These are phyloP conservation scores for Condylostylus longicornis DNA, from an alignment of 1,140 invertebrate genomes.

Conservation along the genomic window DNA sequence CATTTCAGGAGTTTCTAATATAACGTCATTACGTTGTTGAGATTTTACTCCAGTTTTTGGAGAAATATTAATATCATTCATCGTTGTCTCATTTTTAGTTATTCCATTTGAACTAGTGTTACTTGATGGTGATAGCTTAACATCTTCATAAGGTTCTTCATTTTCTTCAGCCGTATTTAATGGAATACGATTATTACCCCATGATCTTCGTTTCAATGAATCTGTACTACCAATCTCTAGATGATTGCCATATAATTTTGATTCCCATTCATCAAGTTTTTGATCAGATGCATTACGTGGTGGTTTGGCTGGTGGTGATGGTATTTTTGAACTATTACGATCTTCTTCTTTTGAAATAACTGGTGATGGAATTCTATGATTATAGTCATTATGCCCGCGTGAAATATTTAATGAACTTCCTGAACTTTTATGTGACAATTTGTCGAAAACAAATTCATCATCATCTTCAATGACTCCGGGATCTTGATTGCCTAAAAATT, in stretches of 20 bases:
- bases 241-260: conserved; percentile 58
- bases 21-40: too few species aligned
- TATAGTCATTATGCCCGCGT: conserved; percentile 34
- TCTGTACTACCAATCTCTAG: conserved; percentile 24
- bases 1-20: background rate
- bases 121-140: conserved; percentile 1
- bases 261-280: conserved; percentile 64
- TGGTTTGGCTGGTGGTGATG: conserved; percentile 1
- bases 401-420: conserved; percentile 65
- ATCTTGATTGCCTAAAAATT: conserved; percentile 57
- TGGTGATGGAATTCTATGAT: conserved; percentile 26
- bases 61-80: too few species aligned
- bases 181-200: conserved; percentile 21
- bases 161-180: conserved; percentile 12
- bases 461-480: conserved; percentile 81
- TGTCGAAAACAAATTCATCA: conserved; percentile 77
- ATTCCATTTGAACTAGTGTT: too few species aligned
- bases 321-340: background rate
- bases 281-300: conserved; percentile 15
- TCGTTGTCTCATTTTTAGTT: too few species aligned
- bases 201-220: conserved; percentile 27
- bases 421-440: conserved; percentile 75
- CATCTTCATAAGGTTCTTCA: background rate
- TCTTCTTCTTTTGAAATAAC: conserved; percentile 13
- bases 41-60: too few species aligned